Conservation (phyloP, 2,888 invertebrate genomes). For the Hipparchia sbordonii region DNA sequence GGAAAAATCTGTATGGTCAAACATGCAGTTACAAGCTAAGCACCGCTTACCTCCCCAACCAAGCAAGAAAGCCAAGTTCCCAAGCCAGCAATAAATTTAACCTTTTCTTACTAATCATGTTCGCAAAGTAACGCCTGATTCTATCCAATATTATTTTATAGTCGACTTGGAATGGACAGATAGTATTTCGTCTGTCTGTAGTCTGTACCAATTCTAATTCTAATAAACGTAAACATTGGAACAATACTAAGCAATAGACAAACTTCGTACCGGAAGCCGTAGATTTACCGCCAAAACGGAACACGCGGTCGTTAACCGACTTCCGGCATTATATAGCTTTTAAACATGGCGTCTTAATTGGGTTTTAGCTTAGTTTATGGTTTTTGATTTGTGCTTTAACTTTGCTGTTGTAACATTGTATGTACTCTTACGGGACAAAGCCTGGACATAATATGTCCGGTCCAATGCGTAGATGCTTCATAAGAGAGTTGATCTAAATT, state of each 20-base stretch:
- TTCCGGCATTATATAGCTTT: slow-evolving; percentile 40
- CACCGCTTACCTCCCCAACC: too few species aligned
- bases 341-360: slow-evolving; percentile 38
- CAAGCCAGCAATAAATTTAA: too few species aligned
- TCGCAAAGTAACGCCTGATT: too few species aligned
- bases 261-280: slow-evolving; percentile 36
- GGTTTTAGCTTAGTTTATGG: slow-evolving; percentile 14
- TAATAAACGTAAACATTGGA: slow-evolving; percentile 11
- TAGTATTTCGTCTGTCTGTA: background rate
- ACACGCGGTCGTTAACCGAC: slow-evolving; percentile 36
- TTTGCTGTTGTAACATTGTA: background rate
- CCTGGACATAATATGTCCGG: too few species aligned
- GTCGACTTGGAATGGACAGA: too few species aligned
- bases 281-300: slow-evolving; percentile 40
- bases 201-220: background rate
- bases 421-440: background rate
- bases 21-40: too few species aligned
- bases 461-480: too few species aligned
- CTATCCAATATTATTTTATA: too few species aligned
- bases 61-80: too few species aligned
- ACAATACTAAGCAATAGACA: slow-evolving; percentile 28
- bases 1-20: too few species aligned
- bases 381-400: slow-evolving; percentile 18
- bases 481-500: too few species aligned
- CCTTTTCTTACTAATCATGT: too few species aligned